A percentile compares a stretch with the other conserved stretches of the same genome.
These are phyloP conservation scores for Pandemis heparana DNA, from an alignment of 2,888 invertebrate species.

Conservation along the genomic window DNA sequence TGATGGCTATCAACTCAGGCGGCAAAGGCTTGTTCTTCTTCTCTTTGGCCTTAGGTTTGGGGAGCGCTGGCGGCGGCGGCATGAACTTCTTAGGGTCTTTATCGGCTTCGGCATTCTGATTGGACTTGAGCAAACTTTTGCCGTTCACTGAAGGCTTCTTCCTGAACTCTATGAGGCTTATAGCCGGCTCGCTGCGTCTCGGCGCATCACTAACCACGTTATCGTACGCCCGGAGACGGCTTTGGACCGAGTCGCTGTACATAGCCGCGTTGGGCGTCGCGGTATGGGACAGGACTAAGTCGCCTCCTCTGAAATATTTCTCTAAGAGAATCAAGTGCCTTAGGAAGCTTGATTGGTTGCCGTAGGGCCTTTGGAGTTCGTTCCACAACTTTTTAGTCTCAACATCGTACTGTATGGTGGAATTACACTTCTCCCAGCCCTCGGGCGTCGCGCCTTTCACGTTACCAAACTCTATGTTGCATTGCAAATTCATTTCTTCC, in stretches of 20 bases:
- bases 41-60: slow-evolving; percentile 64
- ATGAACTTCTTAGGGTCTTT: slow-evolving; percentile 68
- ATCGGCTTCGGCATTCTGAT: slow-evolving; percentile 63
- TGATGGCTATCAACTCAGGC: slow-evolving; percentile 86
- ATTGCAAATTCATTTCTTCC: slow-evolving; percentile 92
- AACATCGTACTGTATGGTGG: slow-evolving; percentile 92
- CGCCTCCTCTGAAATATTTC: slow-evolving; percentile 93
- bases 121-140: slow-evolving; percentile 77
- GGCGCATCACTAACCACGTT: slow-evolving; percentile 77
- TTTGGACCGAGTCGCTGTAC: slow-evolving; percentile 93
- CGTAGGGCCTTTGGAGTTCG: slow-evolving; percentile 93
- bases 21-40: slow-evolving; percentile 79
- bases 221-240: slow-evolving; percentile 91
- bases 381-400: slow-evolving; percentile 94
- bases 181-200: slow-evolving; percentile 62
- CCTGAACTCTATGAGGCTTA: slow-evolving; percentile 77
- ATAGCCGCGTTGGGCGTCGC: slow-evolving; percentile 91
- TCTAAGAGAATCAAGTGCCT: slow-evolving; percentile 92
- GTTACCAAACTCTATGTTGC: slow-evolving; percentile 90
- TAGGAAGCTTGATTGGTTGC: slow-evolving; percentile 94
- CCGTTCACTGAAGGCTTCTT: slow-evolving; percentile 77
- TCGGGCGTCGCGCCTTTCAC: slow-evolving; percentile 91
- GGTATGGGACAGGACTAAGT: slow-evolving; percentile 89
- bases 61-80: slow-evolving; percentile 68
- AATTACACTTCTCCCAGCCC: slow-evolving; percentile 93